phyloP scores from a whole-genome alignment of 37 sponge, comb jelly and placozoan genomes.

The Oscarella lobularis region DNA sequence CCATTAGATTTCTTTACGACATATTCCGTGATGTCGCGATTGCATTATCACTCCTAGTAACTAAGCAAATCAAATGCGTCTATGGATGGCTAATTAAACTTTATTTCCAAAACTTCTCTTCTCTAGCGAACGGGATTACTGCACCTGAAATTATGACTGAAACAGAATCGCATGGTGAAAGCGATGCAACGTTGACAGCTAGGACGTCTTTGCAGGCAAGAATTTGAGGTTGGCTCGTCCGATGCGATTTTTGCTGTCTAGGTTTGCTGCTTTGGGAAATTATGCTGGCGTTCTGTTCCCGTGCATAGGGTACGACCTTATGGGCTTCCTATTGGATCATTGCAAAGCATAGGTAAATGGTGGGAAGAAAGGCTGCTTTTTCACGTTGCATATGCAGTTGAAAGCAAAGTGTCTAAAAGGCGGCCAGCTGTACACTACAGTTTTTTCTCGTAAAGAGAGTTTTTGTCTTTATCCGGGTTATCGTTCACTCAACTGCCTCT shows the following conservation, averaged over 20 bases:
- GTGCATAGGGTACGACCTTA: conserved; percentile 5
- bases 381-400: conserved; percentile 49
- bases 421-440: conserved; percentile 25
- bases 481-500: too few species aligned
- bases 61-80: too few species aligned
- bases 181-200: not conserved
- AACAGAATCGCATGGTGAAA: not conserved
- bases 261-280: not conserved
- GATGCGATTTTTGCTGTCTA: not conserved
- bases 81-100: too few species aligned
- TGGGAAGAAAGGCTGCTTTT: conserved; percentile 69
- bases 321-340: conserved; percentile 63
- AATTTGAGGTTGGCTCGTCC: not conserved
- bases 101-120: too few species aligned
- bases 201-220: not conserved
- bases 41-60: not conserved
- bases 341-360: conserved; percentile 79
- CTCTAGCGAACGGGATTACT: too few species aligned
- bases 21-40: not conserved
- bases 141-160: not conserved
- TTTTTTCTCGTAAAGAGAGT: too few species aligned
- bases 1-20: not conserved
- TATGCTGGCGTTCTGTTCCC: not conserved
- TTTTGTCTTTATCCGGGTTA: too few species aligned
- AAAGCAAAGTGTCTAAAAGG: conserved; percentile 17